phyloP scores from a whole-genome alignment of 2,888 invertebrate species.

The Mythimna ferrago region DNA sequence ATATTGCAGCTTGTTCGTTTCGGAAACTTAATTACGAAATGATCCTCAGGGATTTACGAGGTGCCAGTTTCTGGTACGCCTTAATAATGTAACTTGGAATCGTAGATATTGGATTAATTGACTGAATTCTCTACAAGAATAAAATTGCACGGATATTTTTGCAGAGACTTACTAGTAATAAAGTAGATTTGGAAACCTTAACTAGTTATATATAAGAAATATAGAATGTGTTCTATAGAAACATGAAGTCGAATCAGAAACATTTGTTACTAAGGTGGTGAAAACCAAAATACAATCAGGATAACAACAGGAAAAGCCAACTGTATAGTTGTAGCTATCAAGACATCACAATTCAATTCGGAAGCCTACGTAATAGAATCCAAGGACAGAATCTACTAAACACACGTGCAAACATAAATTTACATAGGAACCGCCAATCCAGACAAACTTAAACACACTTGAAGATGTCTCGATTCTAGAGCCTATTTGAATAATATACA shows the following conservation, averaged over 20 bases:
- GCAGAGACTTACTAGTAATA: neutral
- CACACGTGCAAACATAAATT: conserved; percentile 19
- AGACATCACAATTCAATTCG: conserved; percentile 27
- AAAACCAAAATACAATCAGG: neutral
- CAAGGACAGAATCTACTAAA: conserved; percentile 35
- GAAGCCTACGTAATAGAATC: conserved; percentile 10
- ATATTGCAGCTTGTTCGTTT: conserved; percentile 48
- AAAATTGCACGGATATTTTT: conserved; percentile 1
- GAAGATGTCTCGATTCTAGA: conserved; percentile 31
- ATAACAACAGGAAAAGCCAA: conserved; percentile 20
- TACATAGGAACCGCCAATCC: conserved; percentile 13
- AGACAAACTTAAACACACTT: conserved; percentile 42
- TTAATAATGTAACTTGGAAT: conserved; percentile 58
- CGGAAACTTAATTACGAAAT: conserved; percentile 67
- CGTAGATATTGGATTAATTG: conserved; percentile 54
- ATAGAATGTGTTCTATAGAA: neutral
- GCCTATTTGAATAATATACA: conserved; percentile 53
- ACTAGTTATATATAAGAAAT: neutral
- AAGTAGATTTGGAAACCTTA: neutral
- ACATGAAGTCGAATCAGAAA: neutral
- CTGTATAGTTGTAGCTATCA: neutral
- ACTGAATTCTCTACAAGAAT: conserved; percentile 6
- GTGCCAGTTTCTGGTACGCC: conserved; percentile 56
- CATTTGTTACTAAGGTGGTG: neutral
- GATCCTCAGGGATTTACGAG: conserved; percentile 64